These are phyloP conservation scores for Remorina albescens DNA, from an alignment of 2,797 vertebrate species.

Conservation along the genomic window DNA sequence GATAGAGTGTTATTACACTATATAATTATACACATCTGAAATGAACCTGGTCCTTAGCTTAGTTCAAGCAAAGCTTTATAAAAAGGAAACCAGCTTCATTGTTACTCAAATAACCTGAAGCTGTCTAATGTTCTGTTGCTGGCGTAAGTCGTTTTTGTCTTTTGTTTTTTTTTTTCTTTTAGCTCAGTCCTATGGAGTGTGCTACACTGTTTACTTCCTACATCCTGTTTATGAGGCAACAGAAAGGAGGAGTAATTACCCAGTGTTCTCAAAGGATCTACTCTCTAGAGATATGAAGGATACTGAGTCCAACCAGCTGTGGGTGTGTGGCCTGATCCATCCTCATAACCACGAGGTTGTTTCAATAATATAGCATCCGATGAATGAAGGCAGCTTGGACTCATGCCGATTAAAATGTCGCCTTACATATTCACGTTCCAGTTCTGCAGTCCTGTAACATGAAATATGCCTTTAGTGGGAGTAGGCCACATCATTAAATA, in stretches of 20 bases:
- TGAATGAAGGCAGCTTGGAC: conserved; percentile 32
- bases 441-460: background rate
- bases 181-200: conserved; percentile 6
- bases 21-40: conserved; percentile 46
- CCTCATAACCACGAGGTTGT: conserved; percentile 9
- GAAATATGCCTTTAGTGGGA: conserved; percentile 21
- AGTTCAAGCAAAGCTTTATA: conserved; percentile 5
- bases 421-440: conserved; percentile 2
- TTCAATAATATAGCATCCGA: conserved; percentile 16
- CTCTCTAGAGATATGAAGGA: conserved; percentile 48
- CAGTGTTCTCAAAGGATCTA: conserved; percentile 47
- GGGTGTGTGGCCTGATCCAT: conserved; percentile 16
- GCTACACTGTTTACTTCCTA: conserved; percentile 70
- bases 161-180: conserved; percentile 33
- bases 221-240: conserved; percentile 75
- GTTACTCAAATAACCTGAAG: conserved; percentile 66
- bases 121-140: conserved; percentile 45
- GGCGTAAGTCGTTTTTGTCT: too few species aligned
- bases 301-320: conserved; percentile 44
- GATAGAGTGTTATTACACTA: too few species aligned
- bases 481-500: conserved; percentile 62
- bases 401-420: conserved; percentile 18
- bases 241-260: conserved; percentile 57
- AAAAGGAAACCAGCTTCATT: conserved; percentile 25
- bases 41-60: conserved; percentile 31